A percentile compares a stretch with the other conserved stretches of the same genome.
These are phyloP conservation scores for Boleophthalmus pectinirostris DNA, from an alignment of 2,113 vertebrate species.

Conservation along the genomic window DNA sequence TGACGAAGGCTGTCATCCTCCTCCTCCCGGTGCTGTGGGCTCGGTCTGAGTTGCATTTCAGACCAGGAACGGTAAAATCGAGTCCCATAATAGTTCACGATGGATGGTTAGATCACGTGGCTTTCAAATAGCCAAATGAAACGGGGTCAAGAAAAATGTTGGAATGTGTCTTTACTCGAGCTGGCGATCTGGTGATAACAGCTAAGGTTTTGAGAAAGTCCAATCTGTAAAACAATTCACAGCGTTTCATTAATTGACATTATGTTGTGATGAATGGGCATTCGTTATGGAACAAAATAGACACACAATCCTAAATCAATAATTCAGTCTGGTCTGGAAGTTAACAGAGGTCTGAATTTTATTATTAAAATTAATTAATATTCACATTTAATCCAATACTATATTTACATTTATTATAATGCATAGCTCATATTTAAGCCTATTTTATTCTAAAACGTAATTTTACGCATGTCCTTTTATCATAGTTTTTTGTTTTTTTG, in stretches of 20 bases:
- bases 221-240: not conserved
- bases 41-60: slow-evolving; percentile 25
- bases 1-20: slow-evolving; percentile 56
- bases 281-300: not conserved
- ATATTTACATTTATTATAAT: too few relatives aligned
- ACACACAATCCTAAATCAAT: not conserved
- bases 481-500: too few relatives aligned
- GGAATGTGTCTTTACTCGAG: not conserved
- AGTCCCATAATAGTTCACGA: not conserved
- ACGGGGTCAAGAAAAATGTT: not conserved
- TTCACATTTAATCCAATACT: not conserved
- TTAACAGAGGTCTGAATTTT: not conserved
- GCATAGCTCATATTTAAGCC: too few relatives aligned
- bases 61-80: slow-evolving; percentile 18
- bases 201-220: not conserved
- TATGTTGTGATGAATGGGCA: not conserved
- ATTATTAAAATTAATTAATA: not conserved
- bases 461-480: too few relatives aligned
- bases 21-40: slow-evolving; percentile 22
- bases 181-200: not conserved
- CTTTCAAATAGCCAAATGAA: not conserved
- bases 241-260: not conserved
- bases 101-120: not conserved
- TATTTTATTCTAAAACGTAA: too few relatives aligned
- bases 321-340: not conserved